Evolutionary conservation across 2,113 vertebrate genomes (phyloP).

Genomic region (Halichoeres trimaculatus): DNA sequence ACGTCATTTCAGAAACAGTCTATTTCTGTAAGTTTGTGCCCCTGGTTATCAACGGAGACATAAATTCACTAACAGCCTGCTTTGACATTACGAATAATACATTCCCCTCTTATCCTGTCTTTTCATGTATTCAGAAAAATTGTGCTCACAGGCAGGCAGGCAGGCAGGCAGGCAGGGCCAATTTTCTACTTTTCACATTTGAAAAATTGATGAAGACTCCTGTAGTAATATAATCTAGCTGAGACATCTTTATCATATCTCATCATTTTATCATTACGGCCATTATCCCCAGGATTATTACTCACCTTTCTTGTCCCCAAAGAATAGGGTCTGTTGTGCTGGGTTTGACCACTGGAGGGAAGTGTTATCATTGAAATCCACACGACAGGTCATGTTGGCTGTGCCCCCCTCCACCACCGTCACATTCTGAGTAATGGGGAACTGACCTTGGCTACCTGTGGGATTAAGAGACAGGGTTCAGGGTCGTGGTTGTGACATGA

Average conservation of each 20-base stretch:
- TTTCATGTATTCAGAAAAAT: slow-evolving; percentile 28
- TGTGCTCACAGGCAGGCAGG: slow-evolving; percentile 25
- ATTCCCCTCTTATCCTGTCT: slow-evolving; percentile 27
- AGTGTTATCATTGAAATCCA: slow-evolving; percentile 99
- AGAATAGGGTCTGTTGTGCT: slow-evolving; percentile 99
- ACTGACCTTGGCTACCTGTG: slow-evolving; percentile 94
- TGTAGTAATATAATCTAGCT: slow-evolving; percentile 42
- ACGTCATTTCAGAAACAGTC: slow-evolving; percentile 52
- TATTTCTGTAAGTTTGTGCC: slow-evolving; percentile 51
- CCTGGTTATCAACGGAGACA: slow-evolving; percentile 49
- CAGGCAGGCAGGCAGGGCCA: slow-evolving; percentile 30
- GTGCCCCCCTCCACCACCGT: slow-evolving; percentile 95
- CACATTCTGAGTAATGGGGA: slow-evolving; percentile 96
- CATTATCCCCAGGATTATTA: slow-evolving; percentile 36
- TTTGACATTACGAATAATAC: slow-evolving; percentile 25
- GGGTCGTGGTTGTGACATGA: slow-evolving; percentile 80
- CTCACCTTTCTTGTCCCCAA: slow-evolving; percentile 99
- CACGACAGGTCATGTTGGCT: slow-evolving; percentile 97
- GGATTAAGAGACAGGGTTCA: slow-evolving; percentile 78
- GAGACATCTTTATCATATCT: slow-evolving; percentile 52
- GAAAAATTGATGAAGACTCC: slow-evolving; percentile 51
- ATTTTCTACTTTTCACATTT: slow-evolving; percentile 27
- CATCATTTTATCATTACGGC: slow-evolving; percentile 43
- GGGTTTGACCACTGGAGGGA: slow-evolving; percentile 99
- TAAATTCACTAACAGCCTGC: slow-evolving; percentile 61